Evolutionary conservation across 2,113 vertebrate species (phyloP), one percentile per base, ranked within the genome.

Genomic region (Chlorodrepanis virens): DNA sequence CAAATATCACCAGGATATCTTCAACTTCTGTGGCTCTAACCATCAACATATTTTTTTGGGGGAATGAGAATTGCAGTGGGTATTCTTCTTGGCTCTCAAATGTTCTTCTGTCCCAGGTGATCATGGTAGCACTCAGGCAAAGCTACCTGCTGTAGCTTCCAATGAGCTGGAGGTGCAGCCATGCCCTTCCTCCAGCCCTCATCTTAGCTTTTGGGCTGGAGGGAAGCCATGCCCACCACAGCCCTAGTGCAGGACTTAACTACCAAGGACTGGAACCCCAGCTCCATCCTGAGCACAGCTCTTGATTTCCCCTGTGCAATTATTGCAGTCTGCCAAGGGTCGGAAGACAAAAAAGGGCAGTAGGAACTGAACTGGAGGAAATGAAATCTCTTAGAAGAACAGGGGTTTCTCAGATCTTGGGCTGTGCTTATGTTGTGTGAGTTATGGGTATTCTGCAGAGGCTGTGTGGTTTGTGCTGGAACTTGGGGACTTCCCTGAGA

Each of bases 21-120:
- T 74, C 54, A 53, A 21, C 35, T 74, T 68, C 61, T n/a, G 14
- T 45, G 5, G n/a, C 47, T 63, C 28, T 14, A 57, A 25, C n/a
- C 6, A 19, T 78, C 24, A 70, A 11, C 27, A 16, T 5, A 21
- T 3, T 7, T 35, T 70, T 64, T 9, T 3, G 0, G 5, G 6
- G 14, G 22, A 6, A 79, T 29, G 14, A 83, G 27, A 72, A 52
- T 33, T 65, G 35, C 59, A 25, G 33, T 68, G 59, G 31, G 4
- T 21, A 65, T 64, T 85, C 14, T 14, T 54, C 45, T 63, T 2
- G 1, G 23, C 6, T 78, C 54, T 79, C 31, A 70, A 65, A 44
- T 0, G 1, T 69, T 45, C 27, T 47, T 19, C 25, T 56, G 40
- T 15, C 10, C 5, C 31, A 35, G 31, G n/a, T 65, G 70, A 39